Evolutionary conservation across 2,797 vertebrate species (phyloP), one percentile per base, ranked within the genome.

Genomic region (Tachyglossus aculeatus): DNA sequence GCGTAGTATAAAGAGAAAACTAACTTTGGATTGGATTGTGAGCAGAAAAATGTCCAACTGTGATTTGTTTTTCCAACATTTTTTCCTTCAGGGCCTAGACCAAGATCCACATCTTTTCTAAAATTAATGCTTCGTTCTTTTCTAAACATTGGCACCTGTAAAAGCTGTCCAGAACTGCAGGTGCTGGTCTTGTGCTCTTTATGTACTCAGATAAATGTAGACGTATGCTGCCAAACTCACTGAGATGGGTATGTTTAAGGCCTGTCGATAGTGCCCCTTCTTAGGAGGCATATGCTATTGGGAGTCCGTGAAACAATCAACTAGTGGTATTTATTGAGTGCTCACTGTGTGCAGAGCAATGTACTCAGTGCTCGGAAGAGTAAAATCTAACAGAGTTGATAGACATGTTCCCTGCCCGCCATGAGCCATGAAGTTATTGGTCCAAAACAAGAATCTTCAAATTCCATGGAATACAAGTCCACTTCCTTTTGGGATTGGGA

Each of bases 21-120:
- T 64, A 3, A 58, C 41, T n/a, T 19, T 40, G 45, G n/a, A 22
- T 47, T 71, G 61, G 53, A 63, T 16, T 21, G 12, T 2, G 5
- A 58, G 18, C 44, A 51, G 25, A 43, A 71, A 58, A 71, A 29
- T 16, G 25, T 5, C 37, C 34, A 37, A 19, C 32, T 24, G 7
- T 41, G 40, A 21, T 59, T 59, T 69, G 16, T 16, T 48, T 76
- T 73, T 64, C 38, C n/a, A 3, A 6, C 38, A 59, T 76, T 63
- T 51, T 27, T n/a, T n/a, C 44, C 32, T 19, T 48, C 38, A 59
- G 58, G 64, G 54, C 25, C 6, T 15, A 52, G 45, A 24, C 21
- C 32, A 33, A 54, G n/a, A 29, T 39, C 64, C 38, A 4, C 3
- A 4, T 58, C 38, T 56, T 48, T 24, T 44, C 21, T 15, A 29